phyloP scores from a whole-genome alignment of 1,140 invertebrate genomes.

The Bombus waltoni region DNA sequence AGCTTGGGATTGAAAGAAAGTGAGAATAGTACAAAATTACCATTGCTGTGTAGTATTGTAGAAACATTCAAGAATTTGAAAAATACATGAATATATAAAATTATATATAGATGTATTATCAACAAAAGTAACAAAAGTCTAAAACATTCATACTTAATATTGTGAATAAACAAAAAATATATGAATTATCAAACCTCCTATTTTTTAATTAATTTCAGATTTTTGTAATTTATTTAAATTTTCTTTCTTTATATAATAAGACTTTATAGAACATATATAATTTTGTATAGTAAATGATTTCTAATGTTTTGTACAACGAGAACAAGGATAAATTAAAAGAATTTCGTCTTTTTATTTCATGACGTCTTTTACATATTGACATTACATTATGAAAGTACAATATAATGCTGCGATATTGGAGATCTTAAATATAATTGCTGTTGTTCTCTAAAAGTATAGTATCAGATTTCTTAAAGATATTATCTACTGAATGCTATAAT shows the following conservation, averaged over 20 bases:
- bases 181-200: not conserved
- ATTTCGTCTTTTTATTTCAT: conserved; percentile 72
- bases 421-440: conserved; percentile 60
- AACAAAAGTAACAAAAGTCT: not conserved
- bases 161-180: not conserved
- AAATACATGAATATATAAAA: conserved; percentile 54
- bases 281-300: not conserved
- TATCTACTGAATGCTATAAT: conserved; percentile 64
- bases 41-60: conserved; percentile 76
- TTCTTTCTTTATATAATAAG: conserved; percentile 5
- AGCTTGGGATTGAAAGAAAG: conserved; percentile 76
- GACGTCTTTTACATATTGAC: conserved; percentile 72
- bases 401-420: conserved; percentile 64
- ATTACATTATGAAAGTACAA: conserved; percentile 77
- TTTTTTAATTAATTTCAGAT: not conserved
- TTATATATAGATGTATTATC: not conserved
- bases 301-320: conserved; percentile 34
- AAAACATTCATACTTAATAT: conserved; percentile 9
- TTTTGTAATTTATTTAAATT: conserved; percentile 7
- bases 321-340: conserved; percentile 65
- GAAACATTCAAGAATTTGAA: conserved; percentile 76
- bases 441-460: conserved; percentile 52
- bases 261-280: not conserved
- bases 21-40: conserved; percentile 75
- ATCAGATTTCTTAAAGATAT: conserved; percentile 51